Conservation (phyloP, 1,140 invertebrate genomes). For the Camponotus floridanus region DNA sequence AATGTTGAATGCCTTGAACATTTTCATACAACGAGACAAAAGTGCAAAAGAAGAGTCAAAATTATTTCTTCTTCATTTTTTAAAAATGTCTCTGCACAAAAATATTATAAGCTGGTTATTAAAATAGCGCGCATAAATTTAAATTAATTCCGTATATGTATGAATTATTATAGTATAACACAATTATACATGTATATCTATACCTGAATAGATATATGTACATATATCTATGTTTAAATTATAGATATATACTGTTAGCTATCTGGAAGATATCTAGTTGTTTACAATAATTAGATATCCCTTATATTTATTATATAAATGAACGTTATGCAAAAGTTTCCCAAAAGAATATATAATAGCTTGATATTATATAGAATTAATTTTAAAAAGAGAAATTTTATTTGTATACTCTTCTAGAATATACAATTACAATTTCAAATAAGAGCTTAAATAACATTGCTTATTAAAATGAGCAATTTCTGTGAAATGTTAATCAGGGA, state of each 20-base stretch:
- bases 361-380: background rate
- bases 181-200: conserved; percentile 20
- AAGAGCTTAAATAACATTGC: conserved; percentile 33
- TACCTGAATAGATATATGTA: conserved; percentile 18
- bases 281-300: conserved; percentile 28
- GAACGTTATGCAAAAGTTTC: conserved; percentile 39
- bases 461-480: background rate
- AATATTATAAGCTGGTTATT: background rate
- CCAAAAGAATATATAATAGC: background rate
- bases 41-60: conserved; percentile 44
- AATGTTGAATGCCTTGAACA: conserved; percentile 65
- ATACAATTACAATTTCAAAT: conserved; percentile 27
- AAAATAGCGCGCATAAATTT: background rate
- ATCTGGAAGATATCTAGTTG: background rate
- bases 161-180: conserved; percentile 4
- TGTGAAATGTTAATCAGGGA: conserved; percentile 50
- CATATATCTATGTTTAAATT: conserved; percentile 32
- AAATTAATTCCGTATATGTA: background rate
- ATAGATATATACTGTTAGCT: conserved; percentile 25
- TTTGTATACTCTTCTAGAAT: no score
- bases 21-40: conserved; percentile 64
- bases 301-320: conserved; percentile 50
- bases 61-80: conserved; percentile 26
- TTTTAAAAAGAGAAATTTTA: conserved; percentile 7
- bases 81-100: conserved; percentile 7